Conservation (phyloP, 2,113 vertebrate species). For the Apteryx mantelli region DNA sequence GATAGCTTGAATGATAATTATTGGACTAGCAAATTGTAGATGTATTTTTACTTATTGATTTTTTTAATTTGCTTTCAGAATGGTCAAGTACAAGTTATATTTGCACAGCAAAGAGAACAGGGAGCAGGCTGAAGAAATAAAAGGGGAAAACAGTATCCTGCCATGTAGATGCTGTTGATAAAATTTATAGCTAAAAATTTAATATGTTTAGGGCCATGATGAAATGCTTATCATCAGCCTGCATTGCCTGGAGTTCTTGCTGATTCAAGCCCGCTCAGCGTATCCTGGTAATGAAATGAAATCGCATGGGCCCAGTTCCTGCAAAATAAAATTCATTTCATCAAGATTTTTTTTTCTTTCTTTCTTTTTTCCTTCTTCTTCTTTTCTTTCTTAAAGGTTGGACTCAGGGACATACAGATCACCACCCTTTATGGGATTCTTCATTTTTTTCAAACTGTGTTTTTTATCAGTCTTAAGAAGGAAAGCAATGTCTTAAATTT, state of each 20-base stretch:
- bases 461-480: background rate
- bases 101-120: background rate
- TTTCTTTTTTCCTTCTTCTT: slow-evolving; percentile 23
- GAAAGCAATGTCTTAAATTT: background rate
- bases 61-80: background rate
- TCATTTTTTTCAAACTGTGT: background rate
- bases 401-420: background rate
- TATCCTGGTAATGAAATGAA: slow-evolving; percentile 74
- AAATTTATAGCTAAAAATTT: slow-evolving; percentile 75
- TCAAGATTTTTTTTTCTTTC: slow-evolving; percentile 21
- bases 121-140: background rate
- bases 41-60: background rate
- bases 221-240: slow-evolving; percentile 76
- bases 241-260: slow-evolving; percentile 68
- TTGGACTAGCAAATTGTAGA: background rate
- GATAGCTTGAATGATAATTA: background rate
- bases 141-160: background rate
- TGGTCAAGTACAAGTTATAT: background rate
- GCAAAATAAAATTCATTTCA: slow-evolving; percentile 73
- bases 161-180: slow-evolving; percentile 67
- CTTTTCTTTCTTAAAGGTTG: slow-evolving; percentile 23
- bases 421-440: background rate
- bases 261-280: slow-evolving; percentile 59
- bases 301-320: slow-evolving; percentile 47
- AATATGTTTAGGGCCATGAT: slow-evolving; percentile 75